These are phyloP conservation scores for Neoaliturus tenellus DNA, from an alignment of 2,888 invertebrate species.

Conservation along the genomic window DNA sequence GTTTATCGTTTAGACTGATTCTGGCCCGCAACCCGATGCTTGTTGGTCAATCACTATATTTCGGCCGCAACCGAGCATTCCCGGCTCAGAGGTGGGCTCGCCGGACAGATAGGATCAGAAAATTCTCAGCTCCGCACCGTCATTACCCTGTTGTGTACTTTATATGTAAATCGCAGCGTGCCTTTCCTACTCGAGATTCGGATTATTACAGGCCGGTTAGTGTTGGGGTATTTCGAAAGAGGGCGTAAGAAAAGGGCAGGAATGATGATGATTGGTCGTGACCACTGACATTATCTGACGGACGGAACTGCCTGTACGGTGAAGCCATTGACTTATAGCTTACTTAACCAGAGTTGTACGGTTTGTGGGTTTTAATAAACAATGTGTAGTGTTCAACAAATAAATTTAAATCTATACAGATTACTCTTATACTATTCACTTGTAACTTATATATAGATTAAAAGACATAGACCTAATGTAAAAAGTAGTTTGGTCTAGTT, in stretches of 20 bases:
- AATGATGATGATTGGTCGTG: conserved; percentile 55
- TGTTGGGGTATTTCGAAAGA: conserved; percentile 47
- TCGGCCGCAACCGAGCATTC: conserved; percentile 8
- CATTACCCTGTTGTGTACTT: conserved; percentile 45
- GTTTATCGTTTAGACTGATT: conserved; percentile 26
- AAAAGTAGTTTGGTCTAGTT: no score
- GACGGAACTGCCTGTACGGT: conserved; percentile 24
- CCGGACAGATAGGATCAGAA: conserved; percentile 35
- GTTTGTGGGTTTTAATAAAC: background rate
- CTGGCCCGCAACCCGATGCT: background rate
- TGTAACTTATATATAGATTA: no score
- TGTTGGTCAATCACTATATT: conserved; percentile 44
- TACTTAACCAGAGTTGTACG: background rate
- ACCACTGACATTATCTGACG: conserved; percentile 40
- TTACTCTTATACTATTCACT: no score
- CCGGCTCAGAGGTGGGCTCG: conserved; percentile 33
- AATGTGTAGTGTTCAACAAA: no score
- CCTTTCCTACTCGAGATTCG: conserved; percentile 25
- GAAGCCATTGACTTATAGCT: conserved; percentile 48
- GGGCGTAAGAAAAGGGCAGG: conserved; percentile 56
- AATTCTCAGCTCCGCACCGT: conserved; percentile 7
- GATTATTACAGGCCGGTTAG: conserved; percentile 42
- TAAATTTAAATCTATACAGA: no score
- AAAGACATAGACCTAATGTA: no score
- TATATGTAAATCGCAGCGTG: conserved; percentile 39